phyloP scores from a whole-genome alignment of 2,113 vertebrate genomes.

The Brachyhypopomus occidentalis region DNA sequence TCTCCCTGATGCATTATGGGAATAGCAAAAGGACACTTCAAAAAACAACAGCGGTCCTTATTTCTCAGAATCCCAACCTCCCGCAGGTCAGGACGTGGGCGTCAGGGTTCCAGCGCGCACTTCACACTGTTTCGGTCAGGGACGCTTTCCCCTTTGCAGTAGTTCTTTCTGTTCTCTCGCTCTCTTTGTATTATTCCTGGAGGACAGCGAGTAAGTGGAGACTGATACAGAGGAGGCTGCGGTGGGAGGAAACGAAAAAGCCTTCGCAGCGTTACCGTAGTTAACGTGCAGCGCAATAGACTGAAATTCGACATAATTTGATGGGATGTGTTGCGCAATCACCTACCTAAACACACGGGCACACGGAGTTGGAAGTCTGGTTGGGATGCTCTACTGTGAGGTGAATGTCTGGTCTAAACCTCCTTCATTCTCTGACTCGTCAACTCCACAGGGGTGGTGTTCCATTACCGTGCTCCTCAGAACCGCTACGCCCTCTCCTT shows the following conservation, averaged over 20 bases:
- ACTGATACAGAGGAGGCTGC: not conserved
- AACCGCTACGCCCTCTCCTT: slow-evolving; percentile 87
- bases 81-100: slow-evolving; percentile 24
- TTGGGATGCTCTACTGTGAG: too few relatives aligned
- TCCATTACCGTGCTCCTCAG: slow-evolving; percentile 90
- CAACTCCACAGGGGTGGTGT: slow-evolving; percentile 83
- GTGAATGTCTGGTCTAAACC: not conserved
- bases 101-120: slow-evolving; percentile 11
- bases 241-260: too few relatives aligned
- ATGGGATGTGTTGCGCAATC: too few relatives aligned
- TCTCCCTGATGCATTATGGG: not conserved
- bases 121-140: slow-evolving; percentile 7
- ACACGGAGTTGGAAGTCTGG: too few relatives aligned
- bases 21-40: slow-evolving; percentile 60
- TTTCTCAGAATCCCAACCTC: slow-evolving; percentile 41
- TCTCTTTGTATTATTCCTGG: slow-evolving; percentile 22
- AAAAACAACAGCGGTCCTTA: slow-evolving; percentile 51
- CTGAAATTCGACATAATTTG: too few relatives aligned
- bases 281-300: too few relatives aligned
- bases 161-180: slow-evolving; percentile 22
- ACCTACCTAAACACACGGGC: too few relatives aligned
- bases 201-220: not conserved
- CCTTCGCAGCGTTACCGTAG: too few relatives aligned
- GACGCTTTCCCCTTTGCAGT: slow-evolving; percentile 10
- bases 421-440: not conserved